Evolutionary conservation across 35 echinoderm and acorn worm genomes (phyloP).

Genomic region (Acanthaster planci): DNA sequence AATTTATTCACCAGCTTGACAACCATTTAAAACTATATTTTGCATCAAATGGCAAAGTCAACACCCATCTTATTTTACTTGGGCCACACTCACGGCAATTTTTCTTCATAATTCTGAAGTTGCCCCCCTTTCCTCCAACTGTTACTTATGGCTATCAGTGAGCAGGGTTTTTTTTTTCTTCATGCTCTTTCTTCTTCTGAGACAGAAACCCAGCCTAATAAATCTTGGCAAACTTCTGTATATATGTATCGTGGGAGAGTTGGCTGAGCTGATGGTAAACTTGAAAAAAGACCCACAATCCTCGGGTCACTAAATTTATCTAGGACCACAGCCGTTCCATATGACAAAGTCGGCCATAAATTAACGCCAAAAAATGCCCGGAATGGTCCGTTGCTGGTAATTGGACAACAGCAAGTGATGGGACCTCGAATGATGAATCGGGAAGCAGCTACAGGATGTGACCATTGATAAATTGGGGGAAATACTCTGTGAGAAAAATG

Average conservation of each 20-base stretch:
- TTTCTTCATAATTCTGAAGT: background rate
- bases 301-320: background rate
- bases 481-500: background rate
- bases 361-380: background rate
- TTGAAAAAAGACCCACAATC: background rate
- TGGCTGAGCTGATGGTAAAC: background rate
- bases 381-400: background rate
- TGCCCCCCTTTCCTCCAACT: background rate
- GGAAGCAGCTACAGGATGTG: no score
- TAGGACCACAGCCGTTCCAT: background rate
- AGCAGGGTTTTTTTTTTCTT: no score
- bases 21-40: background rate
- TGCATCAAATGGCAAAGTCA: background rate
- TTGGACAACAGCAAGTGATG: background rate
- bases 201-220: slow-evolving; percentile 10
- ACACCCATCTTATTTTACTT: background rate
- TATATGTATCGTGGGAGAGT: slow-evolving; percentile 11
- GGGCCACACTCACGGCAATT: background rate
- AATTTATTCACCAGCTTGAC: background rate
- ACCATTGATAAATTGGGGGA: background rate
- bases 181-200: no score
- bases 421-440: background rate
- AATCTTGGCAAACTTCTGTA: background rate
- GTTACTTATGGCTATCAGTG: background rate
- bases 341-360: background rate